Evolutionary conservation across 2,888 invertebrate species (phyloP), one percentile per base, ranked within the genome.

Genomic region (Diplazon laetatorius): DNA sequence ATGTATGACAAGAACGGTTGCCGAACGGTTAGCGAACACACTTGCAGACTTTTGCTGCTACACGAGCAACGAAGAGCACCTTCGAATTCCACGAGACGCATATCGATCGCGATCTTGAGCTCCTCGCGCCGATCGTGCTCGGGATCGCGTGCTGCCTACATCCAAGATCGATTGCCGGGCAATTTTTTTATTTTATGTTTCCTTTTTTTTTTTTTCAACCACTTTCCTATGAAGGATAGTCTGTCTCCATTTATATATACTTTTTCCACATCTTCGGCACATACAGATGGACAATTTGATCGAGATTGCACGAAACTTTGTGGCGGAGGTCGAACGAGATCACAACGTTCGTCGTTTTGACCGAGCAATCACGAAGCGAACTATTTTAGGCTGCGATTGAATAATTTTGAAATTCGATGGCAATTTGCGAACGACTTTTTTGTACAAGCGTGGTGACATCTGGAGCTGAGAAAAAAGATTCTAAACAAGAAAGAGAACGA

Each of bases 61-160:
- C 37, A n/a, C 25, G 14, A 14, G 42, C 42, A 30, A 30, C 30
- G 30, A 6, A 30, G 55, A 66, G 46, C 48, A 39, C 39, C 66
- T 52, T 66, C 39, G 66, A 30, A 68, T 68, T 68, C 18, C 30
- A 44, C n/a, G 12, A 25, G 55, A 66, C 37, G 16, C 25, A n/a
- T n/a, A 68, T 42, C 42, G 55, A 37, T 68, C 68, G 50, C 50
- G 52, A 66, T 35, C 39, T 39, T 52, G 65, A 52, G 50, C 10
- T 55, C 55, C 22, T 22, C 65, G 22, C 48, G 12, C n/a, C 22
- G 59, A 59, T 59, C 59, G 59, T 39, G 59, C 37, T 16, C 30
- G 14, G 5, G 30, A 42, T 1, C 42, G 12, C n/a, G 4, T 30
- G 4, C 4, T 6, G 30, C 30, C 30, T 30, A 30, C 30, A 6